Base-by-base conservation (phyloP, 2,113 vertebrate genomes). In the Neodontobutis hainanensis region DNA sequence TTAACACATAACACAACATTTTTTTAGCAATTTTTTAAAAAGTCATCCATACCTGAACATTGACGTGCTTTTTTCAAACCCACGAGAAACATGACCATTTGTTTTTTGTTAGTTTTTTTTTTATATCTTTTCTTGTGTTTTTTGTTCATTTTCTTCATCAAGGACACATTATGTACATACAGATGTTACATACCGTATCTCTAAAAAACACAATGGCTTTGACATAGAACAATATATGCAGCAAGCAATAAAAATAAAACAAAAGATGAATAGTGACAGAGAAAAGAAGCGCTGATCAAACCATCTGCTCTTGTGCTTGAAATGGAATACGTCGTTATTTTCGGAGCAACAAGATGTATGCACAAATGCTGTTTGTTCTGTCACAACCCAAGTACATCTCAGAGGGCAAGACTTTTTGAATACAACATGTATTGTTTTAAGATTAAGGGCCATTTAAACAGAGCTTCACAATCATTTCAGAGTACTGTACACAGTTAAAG, bases 131-230 rank as follows among this genome's bases (percentile, higher is more conserved):
- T 87, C 72, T 87, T 60, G 52, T 61, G 74, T 79, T 82, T 72
- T 63, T 77, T 70, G 40, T 66, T 73, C 45, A 86, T 89, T 86
- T 85, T 87, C 55, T 80, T 88, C 68, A 81, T 88, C 78, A 78
- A 87, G 83, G 83, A 91, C 90, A 92, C 66, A 75, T 88, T 90
- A 90, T 90, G 89, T 88, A 92, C 89, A 92, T 85, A 90, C 74
- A 91, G 75, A 90, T 88, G 88, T 84, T 81, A 73, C 43, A 85
- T 58, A 27, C 19, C 19, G 19, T 27, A 55, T 64, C 77, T 85
- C 85, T 82, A 73, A 83, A 75, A 80, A 67, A 76, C 64, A 65
- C 73, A 75, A 77, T 70, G 75, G 71, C 53, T 81, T 51, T 61
- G 75, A 85, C 73, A 81, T 75, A 70, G 35, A 59, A 78, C 77